Percentiles rank a stretch among this genome's conserved stretches.
Evolutionary conservation across 2,113 vertebrate genomes (phyloP).

Genomic region (Oncorhynchus kisutch): DNA sequence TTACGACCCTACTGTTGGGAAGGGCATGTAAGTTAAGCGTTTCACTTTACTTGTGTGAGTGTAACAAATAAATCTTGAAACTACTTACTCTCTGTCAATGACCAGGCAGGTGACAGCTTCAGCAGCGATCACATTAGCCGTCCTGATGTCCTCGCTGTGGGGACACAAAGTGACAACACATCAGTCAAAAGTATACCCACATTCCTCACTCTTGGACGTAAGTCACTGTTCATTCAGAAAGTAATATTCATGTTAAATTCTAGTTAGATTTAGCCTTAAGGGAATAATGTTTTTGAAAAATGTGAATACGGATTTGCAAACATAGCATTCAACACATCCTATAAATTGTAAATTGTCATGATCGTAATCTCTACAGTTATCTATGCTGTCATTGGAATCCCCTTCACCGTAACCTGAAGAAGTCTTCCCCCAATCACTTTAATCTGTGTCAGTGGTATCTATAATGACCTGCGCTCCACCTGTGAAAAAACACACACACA

Average conservation of each 20-base stretch:
- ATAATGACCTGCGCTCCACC: slow-evolving; percentile 38
- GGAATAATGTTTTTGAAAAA: too few species aligned
- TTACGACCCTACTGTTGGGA: not conserved
- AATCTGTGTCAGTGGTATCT: slow-evolving; percentile 57
- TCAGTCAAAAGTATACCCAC: slow-evolving; percentile 14
- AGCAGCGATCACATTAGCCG: slow-evolving; percentile 89
- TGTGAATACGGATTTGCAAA: too few species aligned
- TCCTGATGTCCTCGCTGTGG: slow-evolving; percentile 89
- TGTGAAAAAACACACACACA: not conserved
- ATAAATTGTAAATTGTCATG: not conserved
- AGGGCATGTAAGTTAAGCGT: too few species aligned
- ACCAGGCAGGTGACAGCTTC: slow-evolving; percentile 90
- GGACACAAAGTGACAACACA: slow-evolving; percentile 32
- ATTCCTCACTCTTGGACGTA: too few species aligned
- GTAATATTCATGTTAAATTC: too few species aligned
- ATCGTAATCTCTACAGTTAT: slow-evolving; percentile 60
- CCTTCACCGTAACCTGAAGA: slow-evolving; percentile 55
- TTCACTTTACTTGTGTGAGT: too few species aligned
- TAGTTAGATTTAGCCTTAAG: too few species aligned
- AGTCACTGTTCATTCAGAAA: too few species aligned
- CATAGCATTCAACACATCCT: too few species aligned
- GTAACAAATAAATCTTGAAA: too few species aligned
- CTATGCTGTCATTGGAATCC: slow-evolving; percentile 47
- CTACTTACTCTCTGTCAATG: slow-evolving; percentile 95
- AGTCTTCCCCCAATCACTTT: slow-evolving; percentile 42